Evolutionary conservation across 2,113 vertebrate genomes (phyloP), one percentile per base, ranked within the genome.

Genomic region (Crotalus viridis): DNA sequence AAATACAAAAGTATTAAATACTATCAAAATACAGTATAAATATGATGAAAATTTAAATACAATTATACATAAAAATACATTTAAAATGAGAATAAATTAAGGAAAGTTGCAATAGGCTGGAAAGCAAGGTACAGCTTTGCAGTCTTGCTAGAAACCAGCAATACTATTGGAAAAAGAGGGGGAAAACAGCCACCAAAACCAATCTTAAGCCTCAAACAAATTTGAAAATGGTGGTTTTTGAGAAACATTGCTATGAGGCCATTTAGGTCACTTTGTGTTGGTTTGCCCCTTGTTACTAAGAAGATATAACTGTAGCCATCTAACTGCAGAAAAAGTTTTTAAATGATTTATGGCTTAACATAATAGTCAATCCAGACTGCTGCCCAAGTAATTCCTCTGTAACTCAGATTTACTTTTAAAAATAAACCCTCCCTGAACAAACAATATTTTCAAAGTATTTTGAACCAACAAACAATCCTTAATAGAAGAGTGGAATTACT

Each of bases 321-420:
- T 89, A 93, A 5, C 3, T 64, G 21, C 15, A 85, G 54, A 2
- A 59, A 9, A 15, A 39, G 51, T 0, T 90, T 59, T 93, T 88
- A 95, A 94, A 93, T 74, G 86, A 57, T 91, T 48, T 0, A 90
- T 43, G 87, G 92, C 92, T 95, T 61, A 56, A 90, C 94, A 93
- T 22, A 87, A 91, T 85, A 87, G 28, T 1, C 92, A 90, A 92
- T 91, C 19, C 89, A 64, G 57, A 90, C 0, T 94, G 5, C 88
- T 88, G 74, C 10, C 0, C 51, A 87, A 55, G 55, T 54, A 69
- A 12, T 28, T 39, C 51, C 39, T 94, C 28, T 74, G 87, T 87
- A 90, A 81, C 28, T 86, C 33, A 92, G 74, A n/a, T 91, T 56
- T 90, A 91, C 26, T 54, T 91, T 59, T 85, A 87, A 59, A 3